Evolutionary conservation across 2,888 invertebrate species (phyloP).

Genomic region (Thalpophila matura): DNA sequence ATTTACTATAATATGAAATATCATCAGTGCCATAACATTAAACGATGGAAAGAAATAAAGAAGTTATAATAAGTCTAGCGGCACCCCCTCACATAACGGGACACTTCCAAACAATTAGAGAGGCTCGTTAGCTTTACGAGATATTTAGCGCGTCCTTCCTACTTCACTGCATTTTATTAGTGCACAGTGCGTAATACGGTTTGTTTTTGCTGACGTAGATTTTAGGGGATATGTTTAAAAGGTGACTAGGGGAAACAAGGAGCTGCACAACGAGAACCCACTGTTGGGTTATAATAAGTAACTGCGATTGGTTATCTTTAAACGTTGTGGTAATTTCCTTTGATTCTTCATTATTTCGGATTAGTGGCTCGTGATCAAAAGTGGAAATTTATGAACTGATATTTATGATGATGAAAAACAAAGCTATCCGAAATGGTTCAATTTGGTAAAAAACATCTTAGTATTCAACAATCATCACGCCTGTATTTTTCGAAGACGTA

Average conservation of each 20-base stretch:
- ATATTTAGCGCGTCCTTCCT: constrained; percentile 72
- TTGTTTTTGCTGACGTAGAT: constrained; percentile 38
- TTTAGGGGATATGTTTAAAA: constrained; percentile 5
- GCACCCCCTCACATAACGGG: constrained; percentile 72
- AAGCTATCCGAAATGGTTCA: too few relatives aligned
- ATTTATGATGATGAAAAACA: too few relatives aligned
- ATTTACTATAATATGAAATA: constrained; percentile 78
- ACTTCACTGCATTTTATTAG: constrained; percentile 78
- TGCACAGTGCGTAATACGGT: constrained; percentile 47
- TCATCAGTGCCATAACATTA: constrained; percentile 83
- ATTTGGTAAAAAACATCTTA: too few relatives aligned
- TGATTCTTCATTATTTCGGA: too few relatives aligned
- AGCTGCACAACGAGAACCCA: not conserved
- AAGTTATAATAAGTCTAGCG: constrained; percentile 72
- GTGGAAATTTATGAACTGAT: too few relatives aligned
- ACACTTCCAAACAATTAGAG: constrained; percentile 89
- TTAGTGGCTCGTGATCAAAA: too few relatives aligned
- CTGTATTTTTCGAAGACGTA: too few relatives aligned
- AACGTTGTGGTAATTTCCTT: too few relatives aligned
- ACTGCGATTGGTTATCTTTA: too few relatives aligned
- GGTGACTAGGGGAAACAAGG: not conserved
- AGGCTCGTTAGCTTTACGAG: constrained; percentile 85
- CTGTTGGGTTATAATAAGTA: not conserved
- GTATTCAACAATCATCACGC: too few relatives aligned
- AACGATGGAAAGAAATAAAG: constrained; percentile 83